Evolutionary conservation across 2,888 invertebrate genomes (phyloP).

Genomic region (Odontocolon sp.): DNA sequence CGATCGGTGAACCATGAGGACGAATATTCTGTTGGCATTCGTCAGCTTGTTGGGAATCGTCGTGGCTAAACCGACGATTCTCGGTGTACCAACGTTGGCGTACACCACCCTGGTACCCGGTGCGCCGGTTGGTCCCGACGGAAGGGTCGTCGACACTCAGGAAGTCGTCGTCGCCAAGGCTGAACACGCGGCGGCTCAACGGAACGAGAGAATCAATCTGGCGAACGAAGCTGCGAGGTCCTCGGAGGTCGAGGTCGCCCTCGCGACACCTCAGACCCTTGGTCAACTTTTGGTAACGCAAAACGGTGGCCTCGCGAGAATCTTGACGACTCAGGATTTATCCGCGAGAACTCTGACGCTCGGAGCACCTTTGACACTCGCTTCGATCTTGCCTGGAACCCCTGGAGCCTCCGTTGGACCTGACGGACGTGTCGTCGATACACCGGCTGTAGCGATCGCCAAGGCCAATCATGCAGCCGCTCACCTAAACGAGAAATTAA

Average conservation of each 20-base stretch:
- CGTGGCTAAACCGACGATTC: constrained; percentile 42
- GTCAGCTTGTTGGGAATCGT: constrained; percentile 25
- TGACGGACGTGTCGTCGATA: constrained; percentile 73
- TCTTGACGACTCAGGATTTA: constrained; percentile 33
- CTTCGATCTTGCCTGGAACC: constrained; percentile 37
- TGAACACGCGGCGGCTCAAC: constrained; percentile 66
- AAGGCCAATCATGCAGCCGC: constrained; percentile 74
- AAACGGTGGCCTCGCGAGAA: constrained; percentile 13
- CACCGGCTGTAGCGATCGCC: constrained; percentile 71
- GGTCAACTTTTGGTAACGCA: constrained; percentile 40
- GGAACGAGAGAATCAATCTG: constrained; percentile 55
- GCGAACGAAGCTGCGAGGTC: constrained; percentile 69
- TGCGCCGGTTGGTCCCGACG: constrained; percentile 68
- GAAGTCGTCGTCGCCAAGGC: constrained; percentile 70
- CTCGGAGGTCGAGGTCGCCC: constrained; percentile 53
- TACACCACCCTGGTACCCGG: constrained; percentile 46
- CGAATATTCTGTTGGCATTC: constrained; percentile 5
- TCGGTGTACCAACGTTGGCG: constrained; percentile 42
- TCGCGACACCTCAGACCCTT: background rate
- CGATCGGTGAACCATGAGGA: constrained; percentile 39
- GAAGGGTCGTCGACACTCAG: constrained; percentile 69
- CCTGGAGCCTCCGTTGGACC: constrained; percentile 66
- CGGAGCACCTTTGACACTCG: constrained; percentile 30
- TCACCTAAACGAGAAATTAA: constrained; percentile 71
- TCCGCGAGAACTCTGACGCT: constrained; percentile 19